These are phyloP conservation scores for Hesperia comma DNA, from an alignment of 2,888 invertebrate species.

Conservation along the genomic window DNA sequence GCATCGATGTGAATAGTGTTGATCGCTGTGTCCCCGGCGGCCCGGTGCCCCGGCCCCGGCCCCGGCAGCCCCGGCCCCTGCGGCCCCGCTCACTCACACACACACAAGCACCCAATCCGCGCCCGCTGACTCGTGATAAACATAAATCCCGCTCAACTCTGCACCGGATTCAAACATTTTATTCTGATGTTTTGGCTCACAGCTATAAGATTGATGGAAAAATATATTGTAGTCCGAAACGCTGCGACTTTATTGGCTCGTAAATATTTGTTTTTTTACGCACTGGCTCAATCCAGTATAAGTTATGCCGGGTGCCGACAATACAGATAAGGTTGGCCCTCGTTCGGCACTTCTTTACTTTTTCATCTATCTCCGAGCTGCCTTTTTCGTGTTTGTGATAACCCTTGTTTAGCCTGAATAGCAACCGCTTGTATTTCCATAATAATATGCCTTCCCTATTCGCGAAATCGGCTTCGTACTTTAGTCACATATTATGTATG, in stretches of 20 bases:
- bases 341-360: background rate
- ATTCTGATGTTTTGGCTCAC: slow-evolving; percentile 1
- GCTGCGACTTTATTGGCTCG: background rate
- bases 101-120: background rate
- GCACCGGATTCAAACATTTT: slow-evolving; percentile 15
- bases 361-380: background rate
- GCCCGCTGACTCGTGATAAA: slow-evolving; percentile 5
- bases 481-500: background rate
- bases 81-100: too few species aligned
- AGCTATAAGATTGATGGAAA: slow-evolving; percentile 7
- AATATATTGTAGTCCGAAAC: slow-evolving; percentile 3
- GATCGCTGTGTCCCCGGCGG: background rate
- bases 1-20: background rate
- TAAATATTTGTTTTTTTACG: background rate
- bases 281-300: background rate
- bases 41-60: too few species aligned
- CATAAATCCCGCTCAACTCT: slow-evolving; percentile 10
- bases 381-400: background rate
- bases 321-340: background rate
- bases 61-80: too few species aligned
- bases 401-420: background rate
- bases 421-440: background rate
- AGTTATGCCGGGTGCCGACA: background rate
- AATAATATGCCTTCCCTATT: background rate
- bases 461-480: background rate